Conservation (phyloP, 1,140 invertebrate species). For the Drosophila nebulosa region DNA sequence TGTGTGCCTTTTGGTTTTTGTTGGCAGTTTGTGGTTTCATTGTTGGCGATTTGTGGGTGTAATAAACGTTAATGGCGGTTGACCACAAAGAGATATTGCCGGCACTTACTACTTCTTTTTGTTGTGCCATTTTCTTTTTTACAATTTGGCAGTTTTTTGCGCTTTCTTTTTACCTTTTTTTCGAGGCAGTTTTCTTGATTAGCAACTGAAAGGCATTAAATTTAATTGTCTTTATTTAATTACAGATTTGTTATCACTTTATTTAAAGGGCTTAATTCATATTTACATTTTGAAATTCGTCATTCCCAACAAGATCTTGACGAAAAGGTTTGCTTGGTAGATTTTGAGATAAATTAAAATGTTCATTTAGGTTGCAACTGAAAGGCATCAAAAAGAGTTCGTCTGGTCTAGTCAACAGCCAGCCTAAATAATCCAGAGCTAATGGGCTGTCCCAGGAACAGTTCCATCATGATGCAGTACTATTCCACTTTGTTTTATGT, state of each 20-base stretch:
- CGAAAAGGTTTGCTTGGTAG: no score
- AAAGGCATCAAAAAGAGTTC: no score
- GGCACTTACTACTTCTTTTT: constrained; percentile 51
- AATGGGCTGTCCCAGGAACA: no score
- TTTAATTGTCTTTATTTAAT: constrained; percentile 68
- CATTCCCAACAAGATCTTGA: neutral
- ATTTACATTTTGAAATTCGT: constrained; percentile 15
- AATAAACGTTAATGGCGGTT: constrained; percentile 78
- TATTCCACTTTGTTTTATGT: no score
- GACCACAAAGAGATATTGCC: constrained; percentile 73
- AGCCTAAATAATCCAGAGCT: no score
- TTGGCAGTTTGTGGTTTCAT: constrained; percentile 31
- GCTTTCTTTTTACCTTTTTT: constrained; percentile 21
- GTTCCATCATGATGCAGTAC: no score
- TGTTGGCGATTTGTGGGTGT: constrained; percentile 62
- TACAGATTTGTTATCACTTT: constrained; percentile 73
- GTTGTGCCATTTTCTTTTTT: constrained; percentile 21
- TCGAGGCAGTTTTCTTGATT: constrained; percentile 32
- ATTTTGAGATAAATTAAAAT: no score
- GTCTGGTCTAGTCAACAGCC: no score
- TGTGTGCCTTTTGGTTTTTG: constrained; percentile 70
- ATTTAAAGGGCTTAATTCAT: constrained; percentile 69
- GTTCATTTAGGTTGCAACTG: no score
- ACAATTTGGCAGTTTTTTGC: constrained; percentile 18
- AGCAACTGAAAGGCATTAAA: constrained; percentile 46